Percentiles rank a stretch among this genome's conserved stretches.
These are phyloP conservation scores for Steinernema carpocapsae DNA, from an alignment of 2,888 invertebrate genomes.

Conservation along the genomic window DNA sequence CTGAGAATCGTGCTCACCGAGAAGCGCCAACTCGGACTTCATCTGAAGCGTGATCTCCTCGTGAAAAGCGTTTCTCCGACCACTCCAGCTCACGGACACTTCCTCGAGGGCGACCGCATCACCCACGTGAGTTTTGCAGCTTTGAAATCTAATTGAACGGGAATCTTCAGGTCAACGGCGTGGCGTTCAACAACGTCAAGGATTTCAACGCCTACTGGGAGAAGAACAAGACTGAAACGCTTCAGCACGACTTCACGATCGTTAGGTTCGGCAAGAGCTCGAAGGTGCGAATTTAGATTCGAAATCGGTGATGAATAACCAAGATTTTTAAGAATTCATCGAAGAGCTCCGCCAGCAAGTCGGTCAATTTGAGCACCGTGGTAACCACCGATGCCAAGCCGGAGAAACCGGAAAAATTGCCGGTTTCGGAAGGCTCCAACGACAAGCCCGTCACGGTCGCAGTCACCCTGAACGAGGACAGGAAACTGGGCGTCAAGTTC, in stretches of 20 bases:
- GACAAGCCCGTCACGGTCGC: neutral
- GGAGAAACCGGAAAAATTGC: neutral
- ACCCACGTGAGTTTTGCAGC: neutral
- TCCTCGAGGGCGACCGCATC: slow-evolving; percentile 14
- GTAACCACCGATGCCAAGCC: neutral
- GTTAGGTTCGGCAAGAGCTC: neutral
- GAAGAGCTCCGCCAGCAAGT: no score
- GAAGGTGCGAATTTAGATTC: neutral
- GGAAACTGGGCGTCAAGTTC: neutral
- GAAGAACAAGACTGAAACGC: neutral
- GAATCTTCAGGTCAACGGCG: slow-evolving; percentile 3
- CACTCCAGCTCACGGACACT: neutral
- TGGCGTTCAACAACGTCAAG: neutral
- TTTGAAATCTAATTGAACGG: neutral
- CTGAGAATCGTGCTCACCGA: slow-evolving; percentile 1
- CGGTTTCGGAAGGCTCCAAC: neutral
- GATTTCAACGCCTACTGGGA: slow-evolving; percentile 21
- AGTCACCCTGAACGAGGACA: neutral
- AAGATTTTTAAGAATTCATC: no score
- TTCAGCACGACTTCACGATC: neutral
- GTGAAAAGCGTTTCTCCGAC: neutral
- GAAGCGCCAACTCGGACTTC: neutral
- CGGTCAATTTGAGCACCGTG: neutral
- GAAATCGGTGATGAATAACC: no score
- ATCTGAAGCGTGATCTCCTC: neutral